Conservation (phyloP, 2,888 invertebrate genomes). For the Eristalis intricaria region DNA sequence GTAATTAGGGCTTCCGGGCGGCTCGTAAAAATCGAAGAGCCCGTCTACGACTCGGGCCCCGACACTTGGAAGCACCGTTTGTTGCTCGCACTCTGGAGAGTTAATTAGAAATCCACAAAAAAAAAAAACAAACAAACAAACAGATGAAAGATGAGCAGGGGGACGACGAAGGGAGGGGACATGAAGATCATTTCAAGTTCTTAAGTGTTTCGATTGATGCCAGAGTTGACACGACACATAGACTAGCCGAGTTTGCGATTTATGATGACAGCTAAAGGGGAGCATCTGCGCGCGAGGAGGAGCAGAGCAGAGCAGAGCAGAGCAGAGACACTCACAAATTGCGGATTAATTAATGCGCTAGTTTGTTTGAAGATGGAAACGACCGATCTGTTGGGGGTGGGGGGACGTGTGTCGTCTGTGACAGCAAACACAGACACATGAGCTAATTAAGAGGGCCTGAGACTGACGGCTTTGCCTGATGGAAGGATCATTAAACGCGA, state of each 20-base stretch:
- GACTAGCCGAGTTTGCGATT: background rate
- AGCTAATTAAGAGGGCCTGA: constrained; percentile 32
- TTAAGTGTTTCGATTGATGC: constrained; percentile 24
- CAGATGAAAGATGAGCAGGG: background rate
- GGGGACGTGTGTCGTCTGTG: too few relatives aligned
- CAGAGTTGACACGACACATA: background rate
- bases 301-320: too few relatives aligned
- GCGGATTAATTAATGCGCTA: constrained; percentile 45
- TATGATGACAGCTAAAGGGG: constrained; percentile 18
- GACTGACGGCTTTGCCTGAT: background rate
- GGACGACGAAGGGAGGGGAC: background rate
- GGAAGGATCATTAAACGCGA: constrained; percentile 29
- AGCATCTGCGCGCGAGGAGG: background rate
- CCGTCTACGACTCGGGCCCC: background rate
- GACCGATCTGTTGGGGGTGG: background rate
- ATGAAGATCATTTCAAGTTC: background rate
- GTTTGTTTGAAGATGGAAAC: background rate
- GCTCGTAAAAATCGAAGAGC: constrained; percentile 50
- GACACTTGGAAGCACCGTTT: background rate
- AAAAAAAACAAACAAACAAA: constrained; percentile 42
- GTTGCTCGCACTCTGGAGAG: constrained; percentile 21
- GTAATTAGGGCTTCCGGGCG: constrained; percentile 80
- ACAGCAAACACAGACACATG: constrained; percentile 7
- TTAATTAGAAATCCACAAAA: constrained; percentile 61
- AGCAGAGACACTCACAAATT: constrained; percentile 22